Percentiles rank a stretch among this genome's conserved stretches.
phyloP scores from a whole-genome alignment of 1,140 invertebrate genomes.

The Lordiphosa mommai region DNA sequence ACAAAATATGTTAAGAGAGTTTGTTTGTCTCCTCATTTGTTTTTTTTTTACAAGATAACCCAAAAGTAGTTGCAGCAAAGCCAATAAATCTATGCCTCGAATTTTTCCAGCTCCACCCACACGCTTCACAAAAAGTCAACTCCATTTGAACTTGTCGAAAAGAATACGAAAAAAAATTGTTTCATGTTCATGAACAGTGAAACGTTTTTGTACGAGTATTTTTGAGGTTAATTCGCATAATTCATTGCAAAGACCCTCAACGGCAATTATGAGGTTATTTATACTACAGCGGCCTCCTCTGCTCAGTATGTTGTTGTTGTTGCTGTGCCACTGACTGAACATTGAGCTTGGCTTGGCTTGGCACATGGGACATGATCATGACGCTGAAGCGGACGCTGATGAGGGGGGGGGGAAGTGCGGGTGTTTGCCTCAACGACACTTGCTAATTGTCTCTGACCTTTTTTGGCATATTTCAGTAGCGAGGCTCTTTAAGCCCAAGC shows the following conservation, averaged over 20 bases:
- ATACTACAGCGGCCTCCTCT: conserved; percentile 39
- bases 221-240: conserved; percentile 77
- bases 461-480: conserved; percentile 61
- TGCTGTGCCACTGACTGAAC: conserved; percentile 29
- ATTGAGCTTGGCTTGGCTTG: conserved; percentile 56
- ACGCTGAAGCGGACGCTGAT: conserved; percentile 21
- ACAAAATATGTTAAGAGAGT: too few relatives aligned
- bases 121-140: conserved; percentile 1
- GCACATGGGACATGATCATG: conserved; percentile 34
- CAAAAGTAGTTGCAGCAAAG: too few relatives aligned
- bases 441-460: conserved; percentile 74
- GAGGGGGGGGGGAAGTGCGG: conserved; percentile 30
- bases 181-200: conserved; percentile 52
- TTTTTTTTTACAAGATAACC: too few relatives aligned
- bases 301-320: conserved; percentile 13
- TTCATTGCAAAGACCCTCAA: conserved; percentile 76
- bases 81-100: too few relatives aligned
- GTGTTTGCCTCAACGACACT: conserved; percentile 66
- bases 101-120: too few relatives aligned
- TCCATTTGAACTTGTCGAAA: conserved; percentile 38
- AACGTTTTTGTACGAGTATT: conserved; percentile 35
- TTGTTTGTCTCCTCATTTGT: too few relatives aligned
- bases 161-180: conserved; percentile 25
- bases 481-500: conserved; percentile 18
- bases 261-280: conserved; percentile 76